A percentile compares a stretch with the other conserved stretches of the same genome.
These are phyloP conservation scores for Xyliphius kryptos DNA, from an alignment of 2,113 vertebrate species.

Conservation along the genomic window DNA sequence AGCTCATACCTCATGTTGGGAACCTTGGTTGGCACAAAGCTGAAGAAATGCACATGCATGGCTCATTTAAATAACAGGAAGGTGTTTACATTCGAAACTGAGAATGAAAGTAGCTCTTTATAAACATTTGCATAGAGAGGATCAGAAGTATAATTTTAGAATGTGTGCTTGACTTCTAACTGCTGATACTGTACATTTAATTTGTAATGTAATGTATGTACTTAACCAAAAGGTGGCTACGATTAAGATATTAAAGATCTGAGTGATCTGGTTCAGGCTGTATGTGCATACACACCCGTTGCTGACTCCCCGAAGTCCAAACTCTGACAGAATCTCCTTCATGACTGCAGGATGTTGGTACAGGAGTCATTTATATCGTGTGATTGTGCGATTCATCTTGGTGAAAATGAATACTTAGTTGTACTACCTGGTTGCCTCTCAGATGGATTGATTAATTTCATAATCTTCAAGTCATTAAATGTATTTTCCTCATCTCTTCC, in stretches of 20 bases:
- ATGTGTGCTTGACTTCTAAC: not conserved
- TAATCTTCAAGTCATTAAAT: constrained; percentile 60
- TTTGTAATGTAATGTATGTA: not conserved
- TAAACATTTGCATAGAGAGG: not conserved
- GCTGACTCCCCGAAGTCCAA: constrained; percentile 65
- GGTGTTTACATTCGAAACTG: constrained; percentile 20
- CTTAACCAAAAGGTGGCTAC: not conserved
- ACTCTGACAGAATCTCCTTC: constrained; percentile 70
- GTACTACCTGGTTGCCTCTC: constrained; percentile 65
- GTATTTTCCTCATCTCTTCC: constrained; percentile 63
- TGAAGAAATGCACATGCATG: constrained; percentile 32
- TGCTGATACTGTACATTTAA: not conserved
- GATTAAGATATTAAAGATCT: too few species aligned
- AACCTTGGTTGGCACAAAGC: constrained; percentile 64
- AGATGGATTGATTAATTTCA: constrained; percentile 66
- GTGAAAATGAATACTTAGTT: constrained; percentile 12
- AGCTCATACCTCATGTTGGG: constrained; percentile 65
- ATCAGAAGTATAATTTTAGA: not conserved
- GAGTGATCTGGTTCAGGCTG: too few species aligned
- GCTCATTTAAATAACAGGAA: constrained; percentile 36
- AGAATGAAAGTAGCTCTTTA: constrained; percentile 6
- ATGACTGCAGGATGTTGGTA: constrained; percentile 49
- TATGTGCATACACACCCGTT: constrained; percentile 55
- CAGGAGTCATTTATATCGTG: not conserved
- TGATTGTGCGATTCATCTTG: not conserved